These are phyloP conservation scores for Platycercus adscitus DNA, from an alignment of 2,113 vertebrate genomes.

Conservation along the genomic window DNA sequence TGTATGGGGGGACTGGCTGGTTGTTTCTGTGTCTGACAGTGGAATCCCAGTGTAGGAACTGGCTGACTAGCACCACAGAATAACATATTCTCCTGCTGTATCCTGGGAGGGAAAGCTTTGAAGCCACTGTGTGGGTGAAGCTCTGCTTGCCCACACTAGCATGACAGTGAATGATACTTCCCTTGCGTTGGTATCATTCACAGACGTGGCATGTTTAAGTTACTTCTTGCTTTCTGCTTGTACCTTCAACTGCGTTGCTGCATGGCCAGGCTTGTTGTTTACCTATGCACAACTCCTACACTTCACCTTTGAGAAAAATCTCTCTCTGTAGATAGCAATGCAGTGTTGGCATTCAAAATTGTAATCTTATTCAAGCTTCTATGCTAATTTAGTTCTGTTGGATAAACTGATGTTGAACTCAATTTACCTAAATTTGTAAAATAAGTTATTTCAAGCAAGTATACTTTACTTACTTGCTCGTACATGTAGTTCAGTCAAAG, in stretches of 20 bases:
- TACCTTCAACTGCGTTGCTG: accelerated
- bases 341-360: not conserved
- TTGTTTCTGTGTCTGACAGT: not conserved
- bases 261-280: not conserved
- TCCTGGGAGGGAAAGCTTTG: not conserved
- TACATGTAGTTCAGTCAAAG: not conserved
- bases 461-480: not conserved
- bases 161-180: not conserved
- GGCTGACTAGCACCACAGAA: not conserved
- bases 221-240: not conserved
- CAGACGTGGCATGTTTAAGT: accelerated
- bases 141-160: not conserved
- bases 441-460: not conserved
- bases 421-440: not conserved
- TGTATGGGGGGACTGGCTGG: not conserved
- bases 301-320: not conserved
- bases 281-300: accelerated
- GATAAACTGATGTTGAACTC: not conserved
- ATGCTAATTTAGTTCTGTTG: not conserved
- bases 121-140: not conserved
- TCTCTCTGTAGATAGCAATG: not conserved
- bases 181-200: not conserved
- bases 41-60: not conserved
- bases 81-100: not conserved
- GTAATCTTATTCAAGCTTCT: not conserved